phyloP scores from a whole-genome alignment of 92 coral and sea anemone genomes.

The Phenganax stokvisi region DNA sequence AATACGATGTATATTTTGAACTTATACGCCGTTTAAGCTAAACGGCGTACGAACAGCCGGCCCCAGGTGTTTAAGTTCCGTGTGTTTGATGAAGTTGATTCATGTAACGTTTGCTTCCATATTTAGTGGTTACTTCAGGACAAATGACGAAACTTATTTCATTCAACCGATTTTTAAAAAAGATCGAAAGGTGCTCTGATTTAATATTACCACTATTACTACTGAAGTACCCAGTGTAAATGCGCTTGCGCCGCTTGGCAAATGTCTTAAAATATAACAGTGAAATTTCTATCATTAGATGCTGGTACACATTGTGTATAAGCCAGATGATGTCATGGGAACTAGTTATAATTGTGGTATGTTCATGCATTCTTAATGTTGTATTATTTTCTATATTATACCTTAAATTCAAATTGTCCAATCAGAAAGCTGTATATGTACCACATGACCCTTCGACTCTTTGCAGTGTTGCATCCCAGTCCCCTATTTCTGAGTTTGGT shows the following conservation, averaged over 20 bases:
- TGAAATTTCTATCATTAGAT: background rate
- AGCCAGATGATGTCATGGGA: background rate
- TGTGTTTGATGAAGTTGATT: background rate
- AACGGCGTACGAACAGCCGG: too few relatives aligned
- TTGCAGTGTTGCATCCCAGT: too few relatives aligned
- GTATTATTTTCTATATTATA: background rate
- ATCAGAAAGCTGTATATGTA: too few relatives aligned
- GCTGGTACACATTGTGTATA: background rate
- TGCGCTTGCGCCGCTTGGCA: background rate
- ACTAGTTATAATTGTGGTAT: constrained; percentile 16
- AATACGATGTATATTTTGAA: too few relatives aligned
- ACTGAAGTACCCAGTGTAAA: background rate
- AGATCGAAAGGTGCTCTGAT: constrained; percentile 5
- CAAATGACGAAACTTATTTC: constrained; percentile 10
- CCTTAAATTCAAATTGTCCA: too few relatives aligned
- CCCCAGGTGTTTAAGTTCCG: background rate
- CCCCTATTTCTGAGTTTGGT: too few relatives aligned
- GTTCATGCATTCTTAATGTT: background rate
- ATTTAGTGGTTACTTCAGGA: constrained; percentile 34
- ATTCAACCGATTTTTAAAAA: constrained; percentile 10
- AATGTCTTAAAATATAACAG: background rate
- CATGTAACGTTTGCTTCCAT: background rate
- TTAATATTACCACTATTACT: too few relatives aligned
- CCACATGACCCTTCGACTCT: too few relatives aligned
- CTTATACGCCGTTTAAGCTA: too few relatives aligned